phyloP scores from a whole-genome alignment of 2,888 invertebrate genomes.

The Andrena minutula region DNA sequence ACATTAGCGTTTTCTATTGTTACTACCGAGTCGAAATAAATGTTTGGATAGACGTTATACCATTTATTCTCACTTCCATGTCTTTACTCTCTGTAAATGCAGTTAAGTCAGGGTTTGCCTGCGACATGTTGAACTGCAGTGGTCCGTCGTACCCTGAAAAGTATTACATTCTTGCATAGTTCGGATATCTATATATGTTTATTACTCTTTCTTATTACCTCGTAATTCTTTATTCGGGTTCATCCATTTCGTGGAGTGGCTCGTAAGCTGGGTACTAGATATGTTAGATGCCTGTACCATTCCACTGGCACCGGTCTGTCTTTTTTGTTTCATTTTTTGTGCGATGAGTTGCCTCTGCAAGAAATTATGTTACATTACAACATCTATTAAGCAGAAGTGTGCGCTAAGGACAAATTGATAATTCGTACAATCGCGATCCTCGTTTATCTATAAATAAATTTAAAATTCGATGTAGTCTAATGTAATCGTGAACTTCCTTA shows the following conservation, averaged over 20 bases:
- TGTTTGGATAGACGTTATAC: slow-evolving; percentile 61
- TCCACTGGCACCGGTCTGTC: slow-evolving; percentile 90
- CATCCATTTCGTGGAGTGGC: slow-evolving; percentile 89
- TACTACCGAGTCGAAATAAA: background rate
- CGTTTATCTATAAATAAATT: no score
- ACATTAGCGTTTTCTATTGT: background rate
- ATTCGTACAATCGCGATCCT: no score
- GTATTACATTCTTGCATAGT: background rate
- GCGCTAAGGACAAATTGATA: no score
- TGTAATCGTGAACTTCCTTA: background rate
- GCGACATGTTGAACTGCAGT: slow-evolving; percentile 93
- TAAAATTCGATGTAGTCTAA: no score
- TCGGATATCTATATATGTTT: background rate
- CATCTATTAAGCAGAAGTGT: background rate
- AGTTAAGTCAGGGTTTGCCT: slow-evolving; percentile 90
- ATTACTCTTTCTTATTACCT: slow-evolving; percentile 81
- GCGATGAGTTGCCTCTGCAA: slow-evolving; percentile 93
- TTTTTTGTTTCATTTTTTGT: slow-evolving; percentile 94
- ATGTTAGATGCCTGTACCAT: slow-evolving; percentile 95
- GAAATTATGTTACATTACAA: background rate
- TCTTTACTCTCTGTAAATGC: slow-evolving; percentile 78
- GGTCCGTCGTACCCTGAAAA: slow-evolving; percentile 93
- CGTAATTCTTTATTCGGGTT: slow-evolving; percentile 89
- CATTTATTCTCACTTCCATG: slow-evolving; percentile 79
- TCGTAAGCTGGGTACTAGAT: slow-evolving; percentile 89